These are phyloP conservation scores for Drosophila pachea DNA, from an alignment of 1,140 invertebrate genomes.

Conservation along the genomic window DNA sequence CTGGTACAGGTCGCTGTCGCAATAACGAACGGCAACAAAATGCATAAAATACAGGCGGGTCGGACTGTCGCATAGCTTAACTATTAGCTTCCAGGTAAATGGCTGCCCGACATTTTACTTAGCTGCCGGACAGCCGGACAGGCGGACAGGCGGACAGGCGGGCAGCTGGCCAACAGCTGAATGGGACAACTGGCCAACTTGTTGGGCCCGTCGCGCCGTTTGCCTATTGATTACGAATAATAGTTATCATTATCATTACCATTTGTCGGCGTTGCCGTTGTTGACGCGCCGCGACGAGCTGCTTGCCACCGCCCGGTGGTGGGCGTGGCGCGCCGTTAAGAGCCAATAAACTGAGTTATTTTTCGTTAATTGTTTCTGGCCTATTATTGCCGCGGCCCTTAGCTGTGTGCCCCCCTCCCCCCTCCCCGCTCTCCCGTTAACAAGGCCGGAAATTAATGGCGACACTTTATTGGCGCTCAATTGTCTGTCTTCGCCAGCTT, in stretches of 20 bases:
- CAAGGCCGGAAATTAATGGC: constrained; percentile 40
- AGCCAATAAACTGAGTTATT: constrained; percentile 30
- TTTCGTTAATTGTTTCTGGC: constrained; percentile 25
- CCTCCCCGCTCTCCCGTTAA: constrained; percentile 19
- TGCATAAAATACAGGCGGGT: constrained; percentile 18
- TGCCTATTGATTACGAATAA: constrained; percentile 40
- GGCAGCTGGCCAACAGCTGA: background rate
- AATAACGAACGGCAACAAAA: constrained; percentile 6
- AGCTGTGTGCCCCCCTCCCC: background rate
- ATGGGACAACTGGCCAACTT: background rate
- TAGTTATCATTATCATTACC: constrained; percentile 23
- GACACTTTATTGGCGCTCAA: constrained; percentile 39
- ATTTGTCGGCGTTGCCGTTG: background rate
- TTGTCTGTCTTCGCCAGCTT: constrained; percentile 3
- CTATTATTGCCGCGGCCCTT: constrained; percentile 25
- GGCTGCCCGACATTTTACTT: background rate
- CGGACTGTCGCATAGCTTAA: background rate
- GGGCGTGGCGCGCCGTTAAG: background rate
- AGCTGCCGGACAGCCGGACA: background rate
- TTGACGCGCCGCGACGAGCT: constrained; percentile 8
- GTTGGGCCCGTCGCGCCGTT: constrained; percentile 51
- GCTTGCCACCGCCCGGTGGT: background rate
- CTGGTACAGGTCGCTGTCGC: background rate
- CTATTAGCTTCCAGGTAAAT: background rate
- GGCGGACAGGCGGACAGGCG: no score